These are phyloP conservation scores for Hipposideros larvatus DNA, from an alignment of 2,797 vertebrate species.

Conservation along the genomic window DNA sequence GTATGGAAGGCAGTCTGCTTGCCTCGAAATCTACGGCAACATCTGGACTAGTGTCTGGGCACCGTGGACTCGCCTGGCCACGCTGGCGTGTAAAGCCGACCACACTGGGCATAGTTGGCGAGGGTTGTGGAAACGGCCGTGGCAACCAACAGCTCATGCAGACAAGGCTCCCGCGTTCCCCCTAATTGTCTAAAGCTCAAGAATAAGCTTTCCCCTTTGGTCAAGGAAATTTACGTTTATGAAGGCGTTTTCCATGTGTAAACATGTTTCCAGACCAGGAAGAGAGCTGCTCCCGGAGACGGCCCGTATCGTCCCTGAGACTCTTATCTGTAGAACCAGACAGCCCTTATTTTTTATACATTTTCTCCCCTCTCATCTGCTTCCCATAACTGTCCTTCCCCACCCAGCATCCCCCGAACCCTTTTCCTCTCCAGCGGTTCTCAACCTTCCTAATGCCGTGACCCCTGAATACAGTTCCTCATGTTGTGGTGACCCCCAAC, in stretches of 20 bases:
- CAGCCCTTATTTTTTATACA: accelerated
- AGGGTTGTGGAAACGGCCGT: neutral
- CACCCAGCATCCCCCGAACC: neutral
- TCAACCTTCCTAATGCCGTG: no score
- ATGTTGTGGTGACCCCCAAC: no score
- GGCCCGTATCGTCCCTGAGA: neutral
- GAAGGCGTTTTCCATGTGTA: neutral
- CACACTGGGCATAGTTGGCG: accelerated
- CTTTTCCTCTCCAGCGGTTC: neutral
- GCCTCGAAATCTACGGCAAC: neutral
- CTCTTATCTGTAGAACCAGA: no score
- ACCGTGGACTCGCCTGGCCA: neutral
- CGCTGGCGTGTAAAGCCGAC: accelerated
- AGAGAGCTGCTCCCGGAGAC: neutral
- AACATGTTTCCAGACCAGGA: neutral
- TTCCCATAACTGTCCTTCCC: no score
- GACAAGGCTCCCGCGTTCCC: no score
- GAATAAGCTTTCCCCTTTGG: no score
- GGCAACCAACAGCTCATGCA: neutral
- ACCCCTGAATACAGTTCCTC: no score
- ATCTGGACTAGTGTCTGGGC: accelerated
- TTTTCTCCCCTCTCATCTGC: no score
- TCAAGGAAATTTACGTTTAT: neutral
- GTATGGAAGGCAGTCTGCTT: accelerated
- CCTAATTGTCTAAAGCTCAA: no score